Percentiles rank a stretch among this genome's conserved stretches.
Conservation (phyloP, 1,140 invertebrate genomes). For the Pachypeltis micranthus region DNA sequence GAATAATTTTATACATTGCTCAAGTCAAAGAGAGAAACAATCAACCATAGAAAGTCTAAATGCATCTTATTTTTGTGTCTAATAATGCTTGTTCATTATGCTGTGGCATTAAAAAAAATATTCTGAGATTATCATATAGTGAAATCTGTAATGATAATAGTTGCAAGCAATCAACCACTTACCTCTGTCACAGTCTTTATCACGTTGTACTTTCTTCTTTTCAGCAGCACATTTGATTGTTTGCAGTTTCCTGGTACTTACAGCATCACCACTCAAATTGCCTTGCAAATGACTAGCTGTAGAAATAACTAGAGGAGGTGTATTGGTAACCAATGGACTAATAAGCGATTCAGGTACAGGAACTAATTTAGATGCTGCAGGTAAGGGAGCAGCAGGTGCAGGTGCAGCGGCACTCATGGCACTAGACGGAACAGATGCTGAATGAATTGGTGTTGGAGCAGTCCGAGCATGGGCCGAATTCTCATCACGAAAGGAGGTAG, state of each 20-base stretch:
- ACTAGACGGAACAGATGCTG: too few relatives aligned
- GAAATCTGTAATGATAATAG: too few relatives aligned
- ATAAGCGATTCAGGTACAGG: constrained; percentile 73
- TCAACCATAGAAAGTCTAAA: too few relatives aligned
- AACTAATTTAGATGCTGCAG: constrained; percentile 69
- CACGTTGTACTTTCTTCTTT: constrained; percentile 35
- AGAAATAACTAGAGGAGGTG: constrained; percentile 45
- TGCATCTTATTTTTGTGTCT: too few relatives aligned
- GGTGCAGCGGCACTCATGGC: too few relatives aligned
- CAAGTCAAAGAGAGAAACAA: too few relatives aligned
- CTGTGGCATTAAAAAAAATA: too few relatives aligned
- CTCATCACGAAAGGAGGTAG: background rate
- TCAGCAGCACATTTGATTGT: constrained; percentile 43
- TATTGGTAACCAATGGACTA: constrained; percentile 46
- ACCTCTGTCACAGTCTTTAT: constrained; percentile 37
- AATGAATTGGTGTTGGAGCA: constrained; percentile 45
- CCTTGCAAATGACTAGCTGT: constrained; percentile 19
- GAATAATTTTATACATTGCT: too few relatives aligned
- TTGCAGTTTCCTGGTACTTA: constrained; percentile 46
- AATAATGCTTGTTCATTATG: too few relatives aligned
- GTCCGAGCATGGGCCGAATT: background rate
- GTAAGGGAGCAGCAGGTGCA: constrained; percentile 52
- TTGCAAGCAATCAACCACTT: constrained; percentile 28
- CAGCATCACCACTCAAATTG: constrained; percentile 36
- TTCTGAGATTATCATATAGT: too few relatives aligned